These are phyloP conservation scores for Drosophila affinis DNA, from an alignment of 2,888 invertebrate genomes.

Conservation along the genomic window DNA sequence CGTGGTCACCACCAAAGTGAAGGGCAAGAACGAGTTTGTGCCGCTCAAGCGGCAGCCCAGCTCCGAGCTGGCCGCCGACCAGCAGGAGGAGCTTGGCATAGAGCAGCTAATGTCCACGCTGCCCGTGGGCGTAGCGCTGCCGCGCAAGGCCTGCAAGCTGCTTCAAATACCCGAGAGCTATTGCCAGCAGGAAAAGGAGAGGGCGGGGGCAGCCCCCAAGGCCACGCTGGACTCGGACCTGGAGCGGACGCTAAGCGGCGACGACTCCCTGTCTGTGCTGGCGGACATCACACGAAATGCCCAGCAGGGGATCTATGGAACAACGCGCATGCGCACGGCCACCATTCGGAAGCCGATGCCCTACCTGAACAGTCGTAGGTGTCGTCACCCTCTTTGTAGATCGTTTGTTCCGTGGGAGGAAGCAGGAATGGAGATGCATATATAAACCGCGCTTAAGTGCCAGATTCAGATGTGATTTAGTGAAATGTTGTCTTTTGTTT, in stretches of 20 bases:
- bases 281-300: conserved; percentile 62
- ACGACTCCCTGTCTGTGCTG: conserved; percentile 45
- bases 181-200: conserved; percentile 29
- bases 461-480: conserved; percentile 6
- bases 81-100: conserved; percentile 58
- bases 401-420: background rate
- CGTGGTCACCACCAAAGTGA: conserved; percentile 54
- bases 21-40: conserved; percentile 55
- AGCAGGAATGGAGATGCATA: background rate
- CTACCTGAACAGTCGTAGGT: conserved; percentile 81
- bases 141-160: conserved; percentile 81
- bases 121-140: conserved; percentile 73
- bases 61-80: conserved; percentile 24
- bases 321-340: conserved; percentile 78
- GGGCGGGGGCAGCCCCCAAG: conserved; percentile 33
- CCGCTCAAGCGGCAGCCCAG: conserved; percentile 48
- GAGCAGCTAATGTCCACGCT: conserved; percentile 78
- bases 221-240: conserved; percentile 58
- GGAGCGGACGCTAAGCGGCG: conserved; percentile 40
- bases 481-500: background rate
- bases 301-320: conserved; percentile 74
- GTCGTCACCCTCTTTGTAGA: conserved; percentile 18
- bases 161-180: conserved; percentile 81
- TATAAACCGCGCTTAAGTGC: conserved; percentile 3
- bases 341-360: conserved; percentile 81